These are phyloP conservation scores for Xanthorhoe designata DNA, from an alignment of 2,888 invertebrate species.

Conservation along the genomic window DNA sequence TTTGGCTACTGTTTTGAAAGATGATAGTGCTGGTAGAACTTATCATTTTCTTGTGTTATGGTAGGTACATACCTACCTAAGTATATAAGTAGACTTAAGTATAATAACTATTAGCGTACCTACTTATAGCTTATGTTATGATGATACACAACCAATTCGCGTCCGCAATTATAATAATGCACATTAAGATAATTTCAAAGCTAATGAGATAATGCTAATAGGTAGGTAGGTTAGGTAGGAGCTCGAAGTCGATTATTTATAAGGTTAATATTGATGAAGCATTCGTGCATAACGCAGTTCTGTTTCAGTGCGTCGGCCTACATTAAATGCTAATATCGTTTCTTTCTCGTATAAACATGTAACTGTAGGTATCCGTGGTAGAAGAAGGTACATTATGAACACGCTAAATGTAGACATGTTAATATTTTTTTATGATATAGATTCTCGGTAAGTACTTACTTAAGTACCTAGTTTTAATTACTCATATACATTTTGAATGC, in stretches of 20 bases:
- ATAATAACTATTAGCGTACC: too few relatives aligned
- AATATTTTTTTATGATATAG: neutral
- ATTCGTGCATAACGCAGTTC: conserved; percentile 60
- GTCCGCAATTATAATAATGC: conserved; percentile 2
- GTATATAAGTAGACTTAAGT: too few relatives aligned
- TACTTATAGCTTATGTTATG: neutral
- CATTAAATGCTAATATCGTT: conserved; percentile 52
- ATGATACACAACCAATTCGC: neutral
- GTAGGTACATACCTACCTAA: too few relatives aligned
- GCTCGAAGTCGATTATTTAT: conserved; percentile 33
- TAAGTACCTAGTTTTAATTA: neutral
- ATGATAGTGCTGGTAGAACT: neutral
- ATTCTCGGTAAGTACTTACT: neutral
- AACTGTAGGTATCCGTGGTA: conserved; percentile 15
- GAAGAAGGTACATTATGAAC: neutral
- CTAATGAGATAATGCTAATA: conserved; percentile 17
- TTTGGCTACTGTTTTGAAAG: conserved; percentile 13
- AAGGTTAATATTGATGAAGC: conserved; percentile 39
- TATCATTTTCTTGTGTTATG: too few relatives aligned
- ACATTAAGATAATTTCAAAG: conserved; percentile 23
- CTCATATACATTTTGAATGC: too few relatives aligned
- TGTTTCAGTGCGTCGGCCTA: conserved; percentile 61
- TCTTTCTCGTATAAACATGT: conserved; percentile 34
- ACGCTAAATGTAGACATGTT: neutral
- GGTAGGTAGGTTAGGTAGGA: conserved; percentile 23